phyloP scores from a whole-genome alignment of 2,888 invertebrate genomes.

The Anagyrus pseudococci region DNA sequence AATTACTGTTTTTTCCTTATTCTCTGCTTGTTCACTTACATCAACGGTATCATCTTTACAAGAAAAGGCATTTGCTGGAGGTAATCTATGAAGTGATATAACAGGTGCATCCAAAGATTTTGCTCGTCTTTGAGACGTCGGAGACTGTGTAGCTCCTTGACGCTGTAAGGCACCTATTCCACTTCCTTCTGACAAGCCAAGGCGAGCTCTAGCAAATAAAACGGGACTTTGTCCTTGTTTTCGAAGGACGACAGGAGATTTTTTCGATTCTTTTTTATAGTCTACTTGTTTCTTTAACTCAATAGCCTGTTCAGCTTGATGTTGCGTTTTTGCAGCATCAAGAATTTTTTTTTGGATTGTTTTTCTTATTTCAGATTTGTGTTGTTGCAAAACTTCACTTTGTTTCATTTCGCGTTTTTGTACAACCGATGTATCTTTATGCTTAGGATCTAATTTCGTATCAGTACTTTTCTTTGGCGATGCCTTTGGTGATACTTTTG shows the following conservation, averaged over 20 bases:
- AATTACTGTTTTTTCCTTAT: conserved; percentile 65
- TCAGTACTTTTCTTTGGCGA: conserved; percentile 58
- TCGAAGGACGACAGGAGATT: conserved; percentile 69
- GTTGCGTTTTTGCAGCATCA: conserved; percentile 41
- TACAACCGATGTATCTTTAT: conserved; percentile 16
- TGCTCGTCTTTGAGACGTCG: conserved; percentile 76
- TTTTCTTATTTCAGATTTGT: conserved; percentile 41
- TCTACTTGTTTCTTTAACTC: conserved; percentile 36
- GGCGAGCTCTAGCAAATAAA: conserved; percentile 78
- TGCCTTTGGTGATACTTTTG: conserved; percentile 46
- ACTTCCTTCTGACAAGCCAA: conserved; percentile 86
- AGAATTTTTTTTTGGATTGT: conserved; percentile 18
- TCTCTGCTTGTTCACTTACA: conserved; percentile 68
- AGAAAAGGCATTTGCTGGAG: conserved; percentile 85
- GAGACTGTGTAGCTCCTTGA: conserved; percentile 79
- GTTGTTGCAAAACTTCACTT: conserved; percentile 6
- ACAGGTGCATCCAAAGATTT: conserved; percentile 87
- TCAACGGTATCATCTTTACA: conserved; percentile 89
- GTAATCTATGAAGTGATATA: conserved; percentile 79
- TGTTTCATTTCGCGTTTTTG: conserved; percentile 1
- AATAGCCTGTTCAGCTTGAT: conserved; percentile 32
- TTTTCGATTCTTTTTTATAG: conserved; percentile 47
- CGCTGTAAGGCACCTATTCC: conserved; percentile 77
- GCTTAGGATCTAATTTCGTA: not conserved
- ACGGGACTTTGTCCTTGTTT: conserved; percentile 79